Conservation (phyloP, 53 echinoderm and acorn worm species). For the Zoroaster sp. region DNA sequence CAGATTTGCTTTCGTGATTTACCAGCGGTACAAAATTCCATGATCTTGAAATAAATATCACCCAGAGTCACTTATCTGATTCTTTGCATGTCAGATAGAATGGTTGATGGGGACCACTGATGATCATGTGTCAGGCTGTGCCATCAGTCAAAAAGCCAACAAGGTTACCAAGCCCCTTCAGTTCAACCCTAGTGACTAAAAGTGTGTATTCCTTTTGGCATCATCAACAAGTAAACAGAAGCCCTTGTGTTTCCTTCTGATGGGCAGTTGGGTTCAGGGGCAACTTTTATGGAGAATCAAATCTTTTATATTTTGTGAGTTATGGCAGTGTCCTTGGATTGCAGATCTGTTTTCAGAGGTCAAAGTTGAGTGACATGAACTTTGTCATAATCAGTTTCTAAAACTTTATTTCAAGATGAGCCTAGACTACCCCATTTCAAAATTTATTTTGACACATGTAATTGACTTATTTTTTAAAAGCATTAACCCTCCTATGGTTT, state of each 20-base stretch:
- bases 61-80: too few species aligned
- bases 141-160: neutral
- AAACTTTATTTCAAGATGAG: too few species aligned
- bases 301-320: constrained; percentile 10
- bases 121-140: neutral
- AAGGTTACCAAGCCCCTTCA: neutral
- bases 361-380: constrained; percentile 1
- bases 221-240: neutral
- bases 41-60: too few species aligned
- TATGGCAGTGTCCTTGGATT: neutral
- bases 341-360: neutral
- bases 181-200: neutral
- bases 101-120: neutral
- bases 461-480: too few species aligned
- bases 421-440: too few species aligned
- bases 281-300: neutral
- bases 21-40: too few species aligned
- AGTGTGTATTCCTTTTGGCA: constrained; percentile 30
- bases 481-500: too few species aligned
- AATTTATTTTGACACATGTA: too few species aligned
- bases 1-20: too few species aligned
- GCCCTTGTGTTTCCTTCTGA: neutral
- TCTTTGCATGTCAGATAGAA: too few species aligned
- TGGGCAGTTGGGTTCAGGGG: neutral
- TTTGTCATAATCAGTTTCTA: neutral